A percentile compares a stretch with the other conserved stretches of the same genome.
Evolutionary conservation across 2,113 vertebrate species (phyloP).

Genomic region (Pachypanchax playfairii): DNA sequence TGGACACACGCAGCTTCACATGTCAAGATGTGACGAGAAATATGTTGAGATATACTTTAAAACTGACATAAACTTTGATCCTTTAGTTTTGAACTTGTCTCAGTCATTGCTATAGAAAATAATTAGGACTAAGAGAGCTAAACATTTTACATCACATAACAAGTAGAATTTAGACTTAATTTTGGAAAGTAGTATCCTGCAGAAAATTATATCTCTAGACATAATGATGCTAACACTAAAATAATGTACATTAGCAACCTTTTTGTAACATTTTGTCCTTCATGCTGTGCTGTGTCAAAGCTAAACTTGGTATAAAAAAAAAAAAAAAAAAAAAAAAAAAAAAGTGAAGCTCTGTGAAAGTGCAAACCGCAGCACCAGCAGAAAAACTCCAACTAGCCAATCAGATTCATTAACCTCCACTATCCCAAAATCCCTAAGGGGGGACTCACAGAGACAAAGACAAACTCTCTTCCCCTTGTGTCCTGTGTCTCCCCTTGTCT

Average conservation of each 20-base stretch:
- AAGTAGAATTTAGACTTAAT: background rate
- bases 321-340: conserved; percentile 64
- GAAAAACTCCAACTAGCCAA: conserved; percentile 75
- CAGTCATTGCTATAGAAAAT: background rate
- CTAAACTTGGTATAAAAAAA: conserved; percentile 66
- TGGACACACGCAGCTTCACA: conserved; percentile 40
- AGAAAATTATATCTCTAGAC: background rate
- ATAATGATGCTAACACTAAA: background rate
- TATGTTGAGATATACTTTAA: conserved; percentile 10
- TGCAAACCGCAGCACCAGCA: conserved; percentile 77
- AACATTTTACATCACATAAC: conserved; percentile 2
- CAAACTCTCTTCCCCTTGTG: conserved; percentile 74
- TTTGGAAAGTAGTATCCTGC: background rate
- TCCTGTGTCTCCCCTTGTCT: conserved; percentile 51
- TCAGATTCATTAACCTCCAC: conserved; percentile 81
- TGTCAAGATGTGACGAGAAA: background rate
- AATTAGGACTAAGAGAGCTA: background rate
- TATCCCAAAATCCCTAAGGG: conserved; percentile 69
- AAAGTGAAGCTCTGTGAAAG: conserved; percentile 66
- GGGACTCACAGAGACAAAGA: conserved; percentile 77
- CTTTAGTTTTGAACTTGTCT: conserved; percentile 1
- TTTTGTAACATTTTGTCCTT: conserved; percentile 63
- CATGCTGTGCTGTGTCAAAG: conserved; percentile 54
- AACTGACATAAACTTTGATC: conserved; percentile 31
- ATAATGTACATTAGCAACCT: conserved; percentile 3